phyloP scores from a whole-genome alignment of 2,888 invertebrate species.

The Apoda limacodes region DNA sequence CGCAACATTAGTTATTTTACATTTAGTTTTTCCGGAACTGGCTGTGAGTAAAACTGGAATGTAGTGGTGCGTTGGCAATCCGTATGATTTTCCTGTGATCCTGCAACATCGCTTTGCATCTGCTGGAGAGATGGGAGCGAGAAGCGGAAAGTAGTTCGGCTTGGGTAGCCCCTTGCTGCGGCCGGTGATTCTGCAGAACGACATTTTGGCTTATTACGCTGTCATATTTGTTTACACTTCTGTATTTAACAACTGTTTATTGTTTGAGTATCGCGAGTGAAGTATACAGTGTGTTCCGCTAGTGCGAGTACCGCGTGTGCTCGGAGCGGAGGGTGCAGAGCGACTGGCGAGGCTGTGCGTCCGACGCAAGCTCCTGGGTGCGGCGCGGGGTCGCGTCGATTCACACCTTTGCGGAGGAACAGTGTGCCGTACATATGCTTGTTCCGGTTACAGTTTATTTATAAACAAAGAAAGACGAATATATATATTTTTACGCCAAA shows the following conservation, averaged over 20 bases:
- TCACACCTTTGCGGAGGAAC: conserved; percentile 56
- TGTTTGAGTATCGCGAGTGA: conserved; percentile 30
- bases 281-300: conserved; percentile 29
- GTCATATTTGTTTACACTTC: conserved; percentile 53
- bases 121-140: conserved; percentile 85
- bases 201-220: conserved; percentile 61
- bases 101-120: conserved; percentile 84
- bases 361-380: too few relatives aligned
- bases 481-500: conserved; percentile 47
- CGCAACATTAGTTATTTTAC: conserved; percentile 74
- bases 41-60: conserved; percentile 78
- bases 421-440: conserved; percentile 52
- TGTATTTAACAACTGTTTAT: conserved; percentile 21
- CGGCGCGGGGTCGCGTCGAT: conserved; percentile 36
- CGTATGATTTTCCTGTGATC: conserved; percentile 82
- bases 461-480: conserved; percentile 60
- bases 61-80: conserved; percentile 81
- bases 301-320: conserved; percentile 37
- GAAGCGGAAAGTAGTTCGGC: conserved; percentile 84
- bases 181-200: conserved; percentile 85
- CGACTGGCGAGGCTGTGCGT: conserved; percentile 43
- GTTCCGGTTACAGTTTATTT: conserved; percentile 66
- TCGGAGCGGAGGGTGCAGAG: conserved; percentile 38
- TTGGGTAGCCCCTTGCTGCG: conserved; percentile 83
- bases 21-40: conserved; percentile 62